Evolutionary conservation across 30 jellyfish, hydroid and myxozoan genomes (phyloP).

Genomic region (Aurelia aurita): DNA sequence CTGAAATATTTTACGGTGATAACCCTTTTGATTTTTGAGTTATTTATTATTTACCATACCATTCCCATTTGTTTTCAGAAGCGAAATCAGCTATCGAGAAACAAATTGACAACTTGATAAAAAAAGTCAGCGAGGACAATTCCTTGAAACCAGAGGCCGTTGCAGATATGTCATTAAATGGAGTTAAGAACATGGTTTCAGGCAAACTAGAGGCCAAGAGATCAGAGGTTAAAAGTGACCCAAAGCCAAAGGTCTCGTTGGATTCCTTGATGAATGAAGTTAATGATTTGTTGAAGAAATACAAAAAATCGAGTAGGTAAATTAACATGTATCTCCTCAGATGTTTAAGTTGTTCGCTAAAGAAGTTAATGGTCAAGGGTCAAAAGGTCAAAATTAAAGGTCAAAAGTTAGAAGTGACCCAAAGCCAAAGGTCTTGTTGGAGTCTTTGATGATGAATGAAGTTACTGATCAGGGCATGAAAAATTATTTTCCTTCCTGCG

Average conservation of each 20-base stretch:
- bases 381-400: neutral
- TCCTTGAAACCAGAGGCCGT: neutral
- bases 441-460: no score
- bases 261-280: slow-evolving; percentile 17
- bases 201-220: neutral
- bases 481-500: no score
- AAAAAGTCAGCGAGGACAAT: neutral
- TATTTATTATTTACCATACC: no score
- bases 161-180: slow-evolving; percentile 32
- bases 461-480: no score
- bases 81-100: no score
- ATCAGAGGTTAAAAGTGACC: slow-evolving; percentile 33
- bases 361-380: neutral
- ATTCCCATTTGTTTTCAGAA: no score
- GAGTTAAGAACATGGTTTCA: slow-evolving; percentile 23
- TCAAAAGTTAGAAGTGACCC: slow-evolving; percentile 27
- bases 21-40: no score
- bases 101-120: neutral
- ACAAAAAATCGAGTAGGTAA: no score
- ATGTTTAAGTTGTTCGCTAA: no score
- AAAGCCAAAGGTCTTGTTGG: no score
- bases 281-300: neutral
- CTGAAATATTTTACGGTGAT: no score
- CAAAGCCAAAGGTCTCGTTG: slow-evolving; percentile 28
- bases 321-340: no score